phyloP scores from a whole-genome alignment of 2,888 invertebrate genomes.

The Colletes collaris region DNA sequence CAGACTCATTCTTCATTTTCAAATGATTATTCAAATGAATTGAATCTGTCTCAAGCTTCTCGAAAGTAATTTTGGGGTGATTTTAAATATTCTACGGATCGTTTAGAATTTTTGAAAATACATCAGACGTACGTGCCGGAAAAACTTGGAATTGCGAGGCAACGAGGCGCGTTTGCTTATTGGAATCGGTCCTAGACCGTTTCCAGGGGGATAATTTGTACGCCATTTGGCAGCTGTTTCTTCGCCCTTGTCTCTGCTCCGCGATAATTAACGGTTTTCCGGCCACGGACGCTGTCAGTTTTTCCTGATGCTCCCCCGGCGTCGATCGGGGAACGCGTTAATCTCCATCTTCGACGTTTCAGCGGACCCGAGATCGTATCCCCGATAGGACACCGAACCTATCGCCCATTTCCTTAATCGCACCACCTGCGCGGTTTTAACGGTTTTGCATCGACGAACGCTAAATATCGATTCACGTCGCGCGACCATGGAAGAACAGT shows the following conservation, averaged over 20 bases:
- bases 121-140: no score
- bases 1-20: no score
- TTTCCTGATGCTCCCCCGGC: constrained; percentile 3
- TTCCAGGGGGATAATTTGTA: constrained; percentile 2
- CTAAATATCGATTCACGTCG: constrained; percentile 25
- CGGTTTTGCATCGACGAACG: constrained; percentile 26
- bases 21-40: no score
- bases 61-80: no score
- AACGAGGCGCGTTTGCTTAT: no score
- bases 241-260: neutral
- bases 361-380: constrained; percentile 20
- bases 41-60: no score
- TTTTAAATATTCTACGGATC: no score
- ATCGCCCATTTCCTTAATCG: constrained; percentile 42
- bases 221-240: constrained; percentile 23
- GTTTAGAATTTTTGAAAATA: no score
- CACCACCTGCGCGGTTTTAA: constrained; percentile 21
- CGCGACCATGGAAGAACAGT: no score
- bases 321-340: constrained; percentile 41
- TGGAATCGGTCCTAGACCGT: no score
- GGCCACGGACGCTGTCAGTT: constrained; percentile 7
- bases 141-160: no score
- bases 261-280: constrained; percentile 28
- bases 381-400: constrained; percentile 12
- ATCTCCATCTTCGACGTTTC: constrained; percentile 38